phyloP scores from a whole-genome alignment of 2,888 invertebrate species.

The Drosophila infuscata region DNA sequence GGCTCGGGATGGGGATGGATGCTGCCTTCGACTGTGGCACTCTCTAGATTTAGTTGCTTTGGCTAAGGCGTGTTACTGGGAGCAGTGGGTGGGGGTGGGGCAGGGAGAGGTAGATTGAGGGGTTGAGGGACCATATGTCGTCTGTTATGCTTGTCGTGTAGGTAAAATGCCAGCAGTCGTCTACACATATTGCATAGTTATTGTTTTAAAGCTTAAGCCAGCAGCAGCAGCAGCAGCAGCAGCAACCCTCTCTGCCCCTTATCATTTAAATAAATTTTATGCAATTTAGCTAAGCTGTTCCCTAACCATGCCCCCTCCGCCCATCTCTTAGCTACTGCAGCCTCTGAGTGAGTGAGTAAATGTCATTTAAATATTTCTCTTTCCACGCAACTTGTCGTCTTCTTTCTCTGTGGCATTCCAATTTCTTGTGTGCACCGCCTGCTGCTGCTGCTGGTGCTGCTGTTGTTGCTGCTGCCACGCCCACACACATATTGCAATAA shows the following conservation, averaged over 20 bases:
- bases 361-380: constrained; percentile 78
- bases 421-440: constrained; percentile 64
- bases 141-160: constrained; percentile 38
- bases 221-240: background rate
- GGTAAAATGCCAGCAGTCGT: constrained; percentile 68
- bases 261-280: constrained; percentile 81
- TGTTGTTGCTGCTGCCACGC: constrained; percentile 22
- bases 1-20: background rate
- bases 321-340: background rate
- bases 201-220: constrained; percentile 77
- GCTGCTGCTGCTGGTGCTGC: constrained; percentile 4
- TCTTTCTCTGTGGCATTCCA: constrained; percentile 72
- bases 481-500: constrained; percentile 57
- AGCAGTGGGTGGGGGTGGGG: background rate
- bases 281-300: constrained; percentile 80
- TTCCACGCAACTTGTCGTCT: constrained; percentile 35
- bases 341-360: constrained; percentile 72
- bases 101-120: background rate
- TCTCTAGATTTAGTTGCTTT: constrained; percentile 40
- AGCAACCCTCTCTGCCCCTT: constrained; percentile 2
- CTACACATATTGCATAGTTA: constrained; percentile 75
- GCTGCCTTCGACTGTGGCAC: constrained; percentile 10
- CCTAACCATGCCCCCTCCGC: background rate
- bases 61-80: constrained; percentile 29
- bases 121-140: constrained; percentile 54